Percentiles rank a stretch among this genome's conserved stretches.
phyloP scores from a whole-genome alignment of 2,888 invertebrate species.

The Encarsia formosa region DNA sequence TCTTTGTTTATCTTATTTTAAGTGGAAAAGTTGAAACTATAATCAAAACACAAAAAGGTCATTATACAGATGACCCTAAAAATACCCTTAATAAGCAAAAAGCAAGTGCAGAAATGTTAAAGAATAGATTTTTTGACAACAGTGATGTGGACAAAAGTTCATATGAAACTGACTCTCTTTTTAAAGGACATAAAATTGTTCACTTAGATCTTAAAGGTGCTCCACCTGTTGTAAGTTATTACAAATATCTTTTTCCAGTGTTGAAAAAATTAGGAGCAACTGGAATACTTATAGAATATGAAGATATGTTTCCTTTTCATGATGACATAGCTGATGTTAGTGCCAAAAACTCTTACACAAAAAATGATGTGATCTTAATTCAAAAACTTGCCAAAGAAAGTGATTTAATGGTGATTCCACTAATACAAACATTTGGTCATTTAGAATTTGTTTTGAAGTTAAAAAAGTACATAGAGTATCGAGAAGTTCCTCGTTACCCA shows the following conservation, averaged over 20 bases:
- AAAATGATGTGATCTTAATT: conserved; percentile 56
- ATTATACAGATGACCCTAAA: conserved; percentile 33
- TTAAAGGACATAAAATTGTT: conserved; percentile 61
- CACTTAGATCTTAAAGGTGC: conserved; percentile 85
- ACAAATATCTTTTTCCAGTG: conserved; percentile 60
- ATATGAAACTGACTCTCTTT: conserved; percentile 32
- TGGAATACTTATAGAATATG: conserved; percentile 77
- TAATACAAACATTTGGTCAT: conserved; percentile 85
- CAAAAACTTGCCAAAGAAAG: conserved; percentile 55
- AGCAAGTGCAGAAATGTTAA: no score
- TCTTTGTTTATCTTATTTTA: conserved; percentile 46
- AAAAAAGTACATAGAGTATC: conserved; percentile 60
- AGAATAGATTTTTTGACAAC: conserved; percentile 8
- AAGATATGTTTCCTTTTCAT: conserved; percentile 81
- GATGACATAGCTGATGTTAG: conserved; percentile 59
- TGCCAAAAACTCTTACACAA: conserved; percentile 63
- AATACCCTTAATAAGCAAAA: no score
- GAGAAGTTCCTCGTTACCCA: conserved; percentile 62
- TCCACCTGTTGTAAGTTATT: conserved; percentile 66
- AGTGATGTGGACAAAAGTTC: conserved; percentile 23
- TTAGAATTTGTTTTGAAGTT: conserved; percentile 76
- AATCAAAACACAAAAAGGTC: no score
- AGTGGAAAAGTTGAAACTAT: conserved; percentile 35
- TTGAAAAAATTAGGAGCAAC: conserved; percentile 67
- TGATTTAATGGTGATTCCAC: conserved; percentile 68